Base-by-base conservation (phyloP, 2,797 vertebrate species). In the Carapus acus region DNA sequence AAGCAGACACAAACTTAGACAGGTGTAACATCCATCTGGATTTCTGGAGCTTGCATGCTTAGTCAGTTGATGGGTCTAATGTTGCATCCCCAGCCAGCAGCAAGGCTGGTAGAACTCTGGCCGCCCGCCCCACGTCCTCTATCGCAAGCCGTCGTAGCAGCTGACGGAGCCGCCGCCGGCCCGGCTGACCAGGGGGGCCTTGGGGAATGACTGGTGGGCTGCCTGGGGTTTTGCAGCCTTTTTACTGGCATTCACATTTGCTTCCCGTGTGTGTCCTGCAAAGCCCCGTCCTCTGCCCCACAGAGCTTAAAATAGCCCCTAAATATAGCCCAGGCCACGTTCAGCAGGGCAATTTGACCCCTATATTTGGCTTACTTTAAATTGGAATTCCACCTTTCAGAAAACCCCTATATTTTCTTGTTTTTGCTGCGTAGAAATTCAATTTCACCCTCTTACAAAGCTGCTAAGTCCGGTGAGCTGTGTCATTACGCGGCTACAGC, bases 301-400 rank as follows among this genome's bases (percentile, higher is more conserved):
- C 34, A 22, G 43, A 54, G 69, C 78, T 83, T 82, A 69, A 82
- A 85, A 86, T 87, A 83, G 61, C 74, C 58, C 61, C 65, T 74
- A 73, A 68, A 81, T 83, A 80, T 86, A 86, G 71, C 27, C 6
- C 7, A 6, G 34, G 65, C 56, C 71, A 68, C 71, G 34, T 78
- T 76, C 54, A 62, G 65, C 48, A 39, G 27, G 64, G 50, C 74
- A 83, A 79, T 86, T 83, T 85, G 78, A 73, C 13, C 6, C 56
- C 56, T 84, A 83, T 85, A 83, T 81, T 74, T 71, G 67, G 58
- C 22, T 18, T 20, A 9, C 43, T 58, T 74, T 62, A 81, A 46
- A 78, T 77, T 69, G 59, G 56, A 70, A 79, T 78, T 72, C 64
- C 61, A 63, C 39, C 43, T 57, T 62, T 58, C 67, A 54, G 54